Evolutionary conservation across 1,140 invertebrate species (phyloP).

Genomic region (Magallana ariakensis): DNA sequence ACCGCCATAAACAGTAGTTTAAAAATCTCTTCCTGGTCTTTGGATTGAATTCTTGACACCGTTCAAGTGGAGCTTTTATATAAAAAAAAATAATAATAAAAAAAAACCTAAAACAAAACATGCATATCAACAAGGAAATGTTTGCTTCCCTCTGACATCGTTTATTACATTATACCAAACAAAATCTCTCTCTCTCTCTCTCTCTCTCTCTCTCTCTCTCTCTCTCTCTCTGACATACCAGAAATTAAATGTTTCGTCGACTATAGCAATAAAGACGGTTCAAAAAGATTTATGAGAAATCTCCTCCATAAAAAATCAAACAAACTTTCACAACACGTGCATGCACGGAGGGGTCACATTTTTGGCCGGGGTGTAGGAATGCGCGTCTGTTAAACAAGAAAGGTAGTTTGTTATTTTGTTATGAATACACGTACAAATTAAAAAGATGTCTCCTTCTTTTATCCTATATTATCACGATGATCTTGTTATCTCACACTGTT

Average conservation of each 20-base stretch:
- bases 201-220: slow-evolving; percentile 23
- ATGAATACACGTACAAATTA: background rate
- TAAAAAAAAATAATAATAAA: too few species aligned
- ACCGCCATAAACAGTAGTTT: too few species aligned
- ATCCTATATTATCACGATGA: background rate
- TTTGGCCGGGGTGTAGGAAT: slow-evolving; percentile 11
- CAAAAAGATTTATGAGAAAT: background rate
- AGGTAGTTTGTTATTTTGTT: slow-evolving; percentile 8
- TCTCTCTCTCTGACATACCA: background rate
- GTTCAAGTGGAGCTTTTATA: too few species aligned
- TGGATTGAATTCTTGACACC: too few species aligned
- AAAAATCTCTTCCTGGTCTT: too few species aligned
- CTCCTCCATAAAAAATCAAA: background rate
- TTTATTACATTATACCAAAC: too few species aligned
- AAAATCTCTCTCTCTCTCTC: background rate
- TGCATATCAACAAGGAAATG: too few species aligned
- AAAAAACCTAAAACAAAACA: too few species aligned
- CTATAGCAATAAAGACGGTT: background rate
- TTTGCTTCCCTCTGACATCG: too few species aligned
- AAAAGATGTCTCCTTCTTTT: slow-evolving; percentile 5
- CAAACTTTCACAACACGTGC: background rate
- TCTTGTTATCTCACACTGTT: slow-evolving; percentile 7
- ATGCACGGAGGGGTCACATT: background rate
- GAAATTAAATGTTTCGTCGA: background rate
- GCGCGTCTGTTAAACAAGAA: background rate